A percentile compares a stretch with the other conserved stretches of the same genome.
phyloP scores from a whole-genome alignment of 2,797 vertebrate species.

The Crenichthys baileyi region DNA sequence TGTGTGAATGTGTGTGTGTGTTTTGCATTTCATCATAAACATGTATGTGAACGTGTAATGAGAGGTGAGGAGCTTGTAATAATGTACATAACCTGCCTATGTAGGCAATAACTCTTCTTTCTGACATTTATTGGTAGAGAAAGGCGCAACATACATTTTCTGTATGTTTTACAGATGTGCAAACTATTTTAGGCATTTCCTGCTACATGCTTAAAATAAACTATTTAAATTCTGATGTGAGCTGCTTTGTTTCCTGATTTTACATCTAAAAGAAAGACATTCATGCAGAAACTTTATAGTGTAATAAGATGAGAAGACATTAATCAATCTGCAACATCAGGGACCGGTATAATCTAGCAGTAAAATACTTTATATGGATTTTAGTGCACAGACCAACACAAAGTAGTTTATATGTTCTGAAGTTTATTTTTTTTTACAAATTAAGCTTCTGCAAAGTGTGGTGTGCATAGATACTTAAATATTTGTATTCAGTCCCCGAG shows the following conservation, averaged over 20 bases:
- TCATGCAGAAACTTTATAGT: not conserved
- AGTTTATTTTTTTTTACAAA: not conserved
- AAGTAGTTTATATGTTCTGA: not conserved
- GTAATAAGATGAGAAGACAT: not conserved
- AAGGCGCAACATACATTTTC: conserved; percentile 14
- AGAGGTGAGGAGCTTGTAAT: conserved; percentile 32
- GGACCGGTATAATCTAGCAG: no score
- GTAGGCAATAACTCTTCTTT: conserved; percentile 29
- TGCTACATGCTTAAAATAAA: conserved; percentile 51
- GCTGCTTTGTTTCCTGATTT: not conserved
- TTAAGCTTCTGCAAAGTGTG: no score
- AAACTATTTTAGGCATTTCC: conserved; percentile 49
- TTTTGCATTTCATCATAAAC: conserved; percentile 17
- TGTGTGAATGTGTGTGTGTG: not conserved
- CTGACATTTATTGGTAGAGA: conserved; percentile 26
- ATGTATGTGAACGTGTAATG: conserved; percentile 8
- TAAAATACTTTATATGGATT: not conserved
- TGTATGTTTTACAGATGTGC: conserved; percentile 54
- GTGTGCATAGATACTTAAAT: not conserved
- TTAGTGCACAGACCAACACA: not conserved
- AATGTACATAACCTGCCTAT: conserved; percentile 62
- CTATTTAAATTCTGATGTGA: not conserved
- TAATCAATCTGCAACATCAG: not conserved
- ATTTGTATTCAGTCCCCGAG: not conserved
- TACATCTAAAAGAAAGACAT: not conserved